These are phyloP conservation scores for Etheostoma nigrum DNA, from an alignment of 2,797 vertebrate species.

Conservation along the genomic window DNA sequence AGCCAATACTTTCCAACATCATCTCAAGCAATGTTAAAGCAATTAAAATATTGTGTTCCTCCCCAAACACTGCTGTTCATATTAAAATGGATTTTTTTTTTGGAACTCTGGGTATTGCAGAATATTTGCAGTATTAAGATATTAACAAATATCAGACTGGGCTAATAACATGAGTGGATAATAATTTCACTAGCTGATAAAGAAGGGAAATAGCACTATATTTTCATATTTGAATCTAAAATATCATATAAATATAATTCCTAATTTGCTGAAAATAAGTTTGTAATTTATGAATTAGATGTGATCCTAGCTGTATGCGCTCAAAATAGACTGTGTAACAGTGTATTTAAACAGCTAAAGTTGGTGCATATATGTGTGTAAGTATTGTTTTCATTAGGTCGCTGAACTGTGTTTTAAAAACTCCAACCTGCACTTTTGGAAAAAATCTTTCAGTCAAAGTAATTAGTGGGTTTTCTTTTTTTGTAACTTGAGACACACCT, in stretches of 20 bases:
- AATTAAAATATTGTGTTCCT: conserved; percentile 65
- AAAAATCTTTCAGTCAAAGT: conserved; percentile 56
- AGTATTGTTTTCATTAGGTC: conserved; percentile 35
- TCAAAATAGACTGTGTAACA: neutral
- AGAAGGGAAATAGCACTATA: neutral
- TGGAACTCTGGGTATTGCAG: conserved; percentile 31
- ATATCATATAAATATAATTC: conserved; percentile 17
- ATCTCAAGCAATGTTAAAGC: conserved; percentile 38
- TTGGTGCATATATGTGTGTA: conserved; percentile 1
- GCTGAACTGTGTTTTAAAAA: conserved; percentile 24
- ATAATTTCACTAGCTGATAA: conserved; percentile 20
- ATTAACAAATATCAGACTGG: conserved; percentile 43
- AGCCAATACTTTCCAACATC: conserved; percentile 46
- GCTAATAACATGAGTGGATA: conserved; percentile 19
- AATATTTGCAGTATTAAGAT: conserved; percentile 37
- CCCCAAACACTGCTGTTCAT: conserved; percentile 60
- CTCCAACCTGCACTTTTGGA: conserved; percentile 36
- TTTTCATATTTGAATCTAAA: conserved; percentile 17
- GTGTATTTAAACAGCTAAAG: conserved; percentile 25
- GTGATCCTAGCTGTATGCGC: neutral
- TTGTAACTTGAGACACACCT: conserved; percentile 48
- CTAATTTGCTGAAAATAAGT: conserved; percentile 32
- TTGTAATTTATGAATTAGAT: neutral
- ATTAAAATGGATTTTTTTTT: conserved; percentile 61
- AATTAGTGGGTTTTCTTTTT: conserved; percentile 53